Evolutionary conservation across 1,140 invertebrate genomes (phyloP).

Genomic region (Ips nitidus): DNA sequence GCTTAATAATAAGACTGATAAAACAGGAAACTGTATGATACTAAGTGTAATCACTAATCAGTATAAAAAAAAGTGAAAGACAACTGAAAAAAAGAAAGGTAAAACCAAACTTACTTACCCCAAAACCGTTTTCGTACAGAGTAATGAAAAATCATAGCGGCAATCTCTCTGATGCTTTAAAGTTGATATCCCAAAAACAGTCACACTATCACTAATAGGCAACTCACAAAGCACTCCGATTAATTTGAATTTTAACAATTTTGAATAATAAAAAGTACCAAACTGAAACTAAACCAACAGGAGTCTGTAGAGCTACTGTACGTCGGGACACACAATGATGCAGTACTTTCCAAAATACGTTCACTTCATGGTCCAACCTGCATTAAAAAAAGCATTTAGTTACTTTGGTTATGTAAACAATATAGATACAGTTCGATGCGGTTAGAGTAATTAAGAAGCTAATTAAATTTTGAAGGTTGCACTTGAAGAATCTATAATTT

Average conservation of each 20-base stretch:
- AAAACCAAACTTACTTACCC: neutral
- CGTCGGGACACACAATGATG: neutral
- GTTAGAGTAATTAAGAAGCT: neutral
- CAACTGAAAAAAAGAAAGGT: no score
- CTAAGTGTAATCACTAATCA: no score
- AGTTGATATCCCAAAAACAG: neutral
- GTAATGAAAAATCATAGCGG: neutral
- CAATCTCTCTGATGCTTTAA: neutral
- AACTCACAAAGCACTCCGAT: conserved; percentile 2
- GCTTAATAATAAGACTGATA: no score
- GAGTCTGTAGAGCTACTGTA: neutral
- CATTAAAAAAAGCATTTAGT: neutral
- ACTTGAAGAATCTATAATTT: neutral
- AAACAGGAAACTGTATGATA: no score
- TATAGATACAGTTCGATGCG: no score
- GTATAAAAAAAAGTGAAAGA: no score
- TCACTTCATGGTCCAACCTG: neutral
- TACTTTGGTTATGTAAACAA: neutral
- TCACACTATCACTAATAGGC: neutral
- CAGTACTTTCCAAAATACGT: conserved; percentile 12
- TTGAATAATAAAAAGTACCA: neutral
- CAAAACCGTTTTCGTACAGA: neutral
- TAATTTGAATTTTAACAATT: neutral
- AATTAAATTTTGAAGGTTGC: neutral
- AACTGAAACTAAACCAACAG: neutral